Percentiles rank a stretch among this genome's conserved stretches.
Conservation (phyloP, 2,888 invertebrate species). For the Cheilosia impressa region DNA sequence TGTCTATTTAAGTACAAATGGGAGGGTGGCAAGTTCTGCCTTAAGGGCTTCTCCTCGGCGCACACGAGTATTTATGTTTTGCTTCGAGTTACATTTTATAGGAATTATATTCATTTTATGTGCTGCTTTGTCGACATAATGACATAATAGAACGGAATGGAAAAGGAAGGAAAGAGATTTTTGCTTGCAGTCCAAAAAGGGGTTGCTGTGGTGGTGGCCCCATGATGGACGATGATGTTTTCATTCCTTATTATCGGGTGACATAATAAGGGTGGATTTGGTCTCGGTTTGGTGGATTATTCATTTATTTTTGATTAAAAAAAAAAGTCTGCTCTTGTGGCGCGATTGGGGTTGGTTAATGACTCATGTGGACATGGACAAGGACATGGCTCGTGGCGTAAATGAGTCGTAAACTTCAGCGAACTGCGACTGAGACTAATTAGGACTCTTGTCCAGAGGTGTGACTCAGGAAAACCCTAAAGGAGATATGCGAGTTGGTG, state of each 20-base stretch:
- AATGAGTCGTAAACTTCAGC: slow-evolving; percentile 26
- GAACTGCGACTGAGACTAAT: slow-evolving; percentile 11
- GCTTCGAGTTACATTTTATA: slow-evolving; percentile 35
- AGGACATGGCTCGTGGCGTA: slow-evolving; percentile 15
- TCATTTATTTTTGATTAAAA: slow-evolving; percentile 39
- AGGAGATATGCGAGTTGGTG: too few species aligned
- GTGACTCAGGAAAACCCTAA: background rate
- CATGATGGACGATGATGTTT: slow-evolving; percentile 50
- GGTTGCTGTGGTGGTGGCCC: slow-evolving; percentile 33
- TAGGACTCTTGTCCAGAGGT: background rate
- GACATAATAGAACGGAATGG: slow-evolving; percentile 50
- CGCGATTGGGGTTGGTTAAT: slow-evolving; percentile 4
- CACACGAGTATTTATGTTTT: slow-evolving; percentile 31
- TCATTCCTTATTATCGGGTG: slow-evolving; percentile 41
- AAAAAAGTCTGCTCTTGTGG: background rate
- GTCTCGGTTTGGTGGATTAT: slow-evolving; percentile 40
- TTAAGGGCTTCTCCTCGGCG: slow-evolving; percentile 7
- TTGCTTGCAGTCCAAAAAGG: slow-evolving; percentile 10
- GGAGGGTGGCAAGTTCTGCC: background rate
- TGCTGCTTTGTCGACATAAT: slow-evolving; percentile 58
- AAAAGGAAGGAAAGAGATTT: slow-evolving; percentile 9
- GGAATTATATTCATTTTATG: slow-evolving; percentile 52
- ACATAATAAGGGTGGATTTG: slow-evolving; percentile 58
- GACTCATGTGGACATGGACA: slow-evolving; percentile 5
- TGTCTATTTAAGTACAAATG: background rate